Conservation (phyloP, 2,113 vertebrate species). For the Tachysurus vachellii region DNA sequence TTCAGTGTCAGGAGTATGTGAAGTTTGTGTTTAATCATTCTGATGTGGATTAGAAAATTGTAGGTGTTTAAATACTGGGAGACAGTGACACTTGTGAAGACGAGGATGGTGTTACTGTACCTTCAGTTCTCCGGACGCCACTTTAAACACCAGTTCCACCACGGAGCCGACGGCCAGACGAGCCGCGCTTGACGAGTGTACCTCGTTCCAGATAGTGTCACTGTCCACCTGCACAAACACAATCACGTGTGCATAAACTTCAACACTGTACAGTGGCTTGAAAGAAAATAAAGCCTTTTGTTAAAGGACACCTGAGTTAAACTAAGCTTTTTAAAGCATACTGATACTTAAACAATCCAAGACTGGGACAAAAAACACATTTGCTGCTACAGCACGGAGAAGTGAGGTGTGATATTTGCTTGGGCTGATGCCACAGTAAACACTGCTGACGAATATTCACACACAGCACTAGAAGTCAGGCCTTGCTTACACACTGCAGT, state of each 20-base stretch:
- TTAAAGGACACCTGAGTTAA: neutral
- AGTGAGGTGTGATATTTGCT: conserved; percentile 29
- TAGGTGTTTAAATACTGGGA: neutral
- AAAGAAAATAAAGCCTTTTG: neutral
- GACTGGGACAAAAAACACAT: neutral
- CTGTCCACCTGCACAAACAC: conserved; percentile 87
- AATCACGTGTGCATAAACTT: conserved; percentile 25
- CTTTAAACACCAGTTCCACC: conserved; percentile 95
- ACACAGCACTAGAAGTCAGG: conserved; percentile 8
- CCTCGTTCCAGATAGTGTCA: conserved; percentile 98
- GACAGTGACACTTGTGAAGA: neutral
- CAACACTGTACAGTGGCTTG: neutral
- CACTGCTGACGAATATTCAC: conserved; percentile 25
- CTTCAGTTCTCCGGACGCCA: conserved; percentile 91
- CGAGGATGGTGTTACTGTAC: conserved; percentile 67
- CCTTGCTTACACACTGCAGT: neutral
- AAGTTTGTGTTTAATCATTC: neutral
- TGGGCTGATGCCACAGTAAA: conserved; percentile 31
- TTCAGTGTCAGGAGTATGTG: neutral
- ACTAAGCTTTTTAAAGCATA: neutral
- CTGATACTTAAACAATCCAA: neutral
- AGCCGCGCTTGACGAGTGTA: conserved; percentile 91
- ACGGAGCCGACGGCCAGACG: conserved; percentile 95
- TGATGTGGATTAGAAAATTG: neutral
- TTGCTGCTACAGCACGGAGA: neutral